Base-by-base conservation (phyloP, 2,113 vertebrate species). In the Scalopus aquaticus region DNA sequence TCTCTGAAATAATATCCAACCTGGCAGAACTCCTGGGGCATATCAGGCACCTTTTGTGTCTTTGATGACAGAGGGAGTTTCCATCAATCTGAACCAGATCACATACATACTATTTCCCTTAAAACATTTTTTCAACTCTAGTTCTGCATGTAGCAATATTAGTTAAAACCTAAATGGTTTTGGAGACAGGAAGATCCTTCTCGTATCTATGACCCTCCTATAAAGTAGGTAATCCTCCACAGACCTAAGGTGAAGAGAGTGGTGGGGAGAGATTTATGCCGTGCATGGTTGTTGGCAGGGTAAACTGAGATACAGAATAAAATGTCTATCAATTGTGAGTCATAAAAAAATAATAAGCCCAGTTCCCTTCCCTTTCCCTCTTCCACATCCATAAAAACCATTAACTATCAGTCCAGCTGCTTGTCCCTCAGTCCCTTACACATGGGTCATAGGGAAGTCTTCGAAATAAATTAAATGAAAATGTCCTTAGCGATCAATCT, bases 251-350 rank as follows among this genome's bases (percentile, higher is more conserved):
- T 3, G 4, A 44, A 37, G 65, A 42, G 32, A 35, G 22, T 6
- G 37, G 28, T 8, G 39, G 37, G 22, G 2, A 42, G 9, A 24
- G 72, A 12, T 46, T 37, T 7, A 35, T 35, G 24, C 24, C 11
- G 0, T 32, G 5, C 6, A 1, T 9, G 42, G 24, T 32, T 26
- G 26, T 32, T 8, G 19, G 3, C 2, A 37, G 39, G 19, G 5
- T 46, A 28, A 91, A 82, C 20, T 44, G 2, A 26, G 4, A 77
- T 12, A 3, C 54, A 32, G 51, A 92, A 46, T 37, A 15, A 73
- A 64, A 39, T 15, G n/a, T 30, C 87, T 37, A 7, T n/a, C 35
- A 12, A 9, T 67, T 54, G 19, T 26, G 42, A 24, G 12, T 58
- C 49, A 5, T 51, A n/a, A 30, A 32, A 13, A 13, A n/a, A 42